phyloP scores from a whole-genome alignment of 2,888 invertebrate genomes.

The Schrankia costaestrigalis region DNA sequence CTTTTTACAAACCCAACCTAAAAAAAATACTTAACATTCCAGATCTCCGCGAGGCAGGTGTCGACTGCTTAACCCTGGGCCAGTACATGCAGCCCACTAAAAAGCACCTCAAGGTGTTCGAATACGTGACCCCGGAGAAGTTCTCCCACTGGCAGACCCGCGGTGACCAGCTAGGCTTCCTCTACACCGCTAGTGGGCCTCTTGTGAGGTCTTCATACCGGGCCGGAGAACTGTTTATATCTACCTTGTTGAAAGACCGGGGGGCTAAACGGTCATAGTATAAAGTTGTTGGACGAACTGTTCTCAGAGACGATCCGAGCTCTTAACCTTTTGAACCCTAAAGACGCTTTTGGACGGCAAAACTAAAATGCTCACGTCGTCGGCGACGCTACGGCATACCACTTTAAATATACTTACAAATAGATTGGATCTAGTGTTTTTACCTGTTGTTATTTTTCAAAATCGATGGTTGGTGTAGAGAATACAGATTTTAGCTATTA shows the following conservation, averaged over 20 bases:
- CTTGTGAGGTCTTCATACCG: slow-evolving; percentile 97
- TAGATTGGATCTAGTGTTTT: no score
- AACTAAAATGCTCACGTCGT: no score
- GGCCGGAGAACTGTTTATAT: slow-evolving; percentile 97
- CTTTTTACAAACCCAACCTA: no score
- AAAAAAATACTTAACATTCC: slow-evolving; percentile 17
- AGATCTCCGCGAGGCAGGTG: slow-evolving; percentile 90
- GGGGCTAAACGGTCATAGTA: slow-evolving; percentile 64
- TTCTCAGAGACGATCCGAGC: no score
- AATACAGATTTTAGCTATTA: no score
- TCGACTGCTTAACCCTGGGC: slow-evolving; percentile 97
- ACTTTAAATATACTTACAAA: no score
- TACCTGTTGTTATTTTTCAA: no score
- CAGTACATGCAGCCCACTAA: slow-evolving; percentile 99
- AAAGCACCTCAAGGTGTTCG: slow-evolving; percentile 94
- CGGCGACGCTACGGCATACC: no score
- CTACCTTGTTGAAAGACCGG: slow-evolving; percentile 86
- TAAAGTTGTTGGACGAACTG: no score
- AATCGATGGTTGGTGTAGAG: no score
- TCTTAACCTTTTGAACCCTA: no score
- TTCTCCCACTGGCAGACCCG: slow-evolving; percentile 92
- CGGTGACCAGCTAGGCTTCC: slow-evolving; percentile 93
- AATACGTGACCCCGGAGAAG: slow-evolving; percentile 98
- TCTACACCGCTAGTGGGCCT: slow-evolving; percentile 98
- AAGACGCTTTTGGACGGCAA: no score